Percentiles rank a stretch among this genome's conserved stretches.
These are phyloP conservation scores for Oryzias dopingdopingensis DNA, from an alignment of 2,797 vertebrate genomes.

Conservation along the genomic window DNA sequence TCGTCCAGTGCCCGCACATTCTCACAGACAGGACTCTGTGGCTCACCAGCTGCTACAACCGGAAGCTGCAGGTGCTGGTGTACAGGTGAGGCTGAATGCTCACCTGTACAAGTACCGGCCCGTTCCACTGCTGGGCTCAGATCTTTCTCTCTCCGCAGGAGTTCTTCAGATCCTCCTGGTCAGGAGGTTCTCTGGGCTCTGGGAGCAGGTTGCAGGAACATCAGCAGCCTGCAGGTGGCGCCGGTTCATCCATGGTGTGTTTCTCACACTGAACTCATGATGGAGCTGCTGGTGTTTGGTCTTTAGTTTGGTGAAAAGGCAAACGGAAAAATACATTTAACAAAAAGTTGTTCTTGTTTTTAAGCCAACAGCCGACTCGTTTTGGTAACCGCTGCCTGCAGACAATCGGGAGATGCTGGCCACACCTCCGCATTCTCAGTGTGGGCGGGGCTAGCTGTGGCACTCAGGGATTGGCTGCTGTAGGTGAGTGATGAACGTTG, in stretches of 20 bases:
- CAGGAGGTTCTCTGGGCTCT: slow-evolving; percentile 94
- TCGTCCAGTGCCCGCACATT: slow-evolving; percentile 89
- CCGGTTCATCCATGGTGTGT: slow-evolving; percentile 89
- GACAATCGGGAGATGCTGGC: slow-evolving; percentile 94
- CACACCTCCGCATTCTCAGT: slow-evolving; percentile 82
- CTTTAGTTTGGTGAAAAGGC: not conserved
- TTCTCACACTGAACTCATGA: not conserved
- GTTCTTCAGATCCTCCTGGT: slow-evolving; percentile 85
- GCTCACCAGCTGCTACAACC: slow-evolving; percentile 94
- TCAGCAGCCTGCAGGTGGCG: slow-evolving; percentile 87
- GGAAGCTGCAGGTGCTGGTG: slow-evolving; percentile 84
- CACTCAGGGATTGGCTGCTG: slow-evolving; percentile 83
- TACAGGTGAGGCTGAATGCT: slow-evolving; percentile 75
- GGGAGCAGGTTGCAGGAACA: slow-evolving; percentile 91
- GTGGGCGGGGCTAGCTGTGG: slow-evolving; percentile 88
- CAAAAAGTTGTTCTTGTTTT: not conserved
- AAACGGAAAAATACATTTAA: not conserved
- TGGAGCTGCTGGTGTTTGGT: not conserved
- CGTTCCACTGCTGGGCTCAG: too few relatives aligned
- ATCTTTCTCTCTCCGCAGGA: slow-evolving; percentile 67
- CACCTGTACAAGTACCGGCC: not conserved
- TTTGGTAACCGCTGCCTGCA: slow-evolving; percentile 92
- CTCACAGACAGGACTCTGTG: slow-evolving; percentile 90
- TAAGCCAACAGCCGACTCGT: slow-evolving; percentile 86
- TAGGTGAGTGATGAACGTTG: slow-evolving; percentile 74